Base-by-base conservation (phyloP, 2,113 vertebrate genomes). In the Oncorhynchus tshawytscha region DNA sequence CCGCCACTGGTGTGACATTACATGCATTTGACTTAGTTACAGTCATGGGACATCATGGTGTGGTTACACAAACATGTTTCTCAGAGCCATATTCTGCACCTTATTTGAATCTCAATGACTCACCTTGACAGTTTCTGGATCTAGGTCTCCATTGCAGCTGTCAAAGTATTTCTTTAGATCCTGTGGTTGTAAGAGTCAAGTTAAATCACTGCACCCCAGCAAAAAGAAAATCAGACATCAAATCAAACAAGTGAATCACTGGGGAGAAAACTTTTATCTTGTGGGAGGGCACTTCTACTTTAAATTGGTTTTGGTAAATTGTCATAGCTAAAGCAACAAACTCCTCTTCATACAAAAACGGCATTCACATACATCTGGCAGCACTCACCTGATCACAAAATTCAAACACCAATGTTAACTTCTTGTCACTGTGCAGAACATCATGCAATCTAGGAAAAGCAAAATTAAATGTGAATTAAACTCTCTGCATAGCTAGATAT, bases 161-260 rank as follows among this genome's bases (percentile, higher is more conserved):
- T 99, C 97, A 4, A 98, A 99, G 87, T 99, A 99, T 72, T 99
- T 99, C 91, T 99, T 99, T 84, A 99, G 93, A 88, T 99, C 97
- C 97, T 99, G 85, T 6, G 70, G 4, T 3, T 9, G 57, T 5
- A 71, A 80, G 60, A 64, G 20, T 77, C 12, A 54, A 1, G 59
- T 82, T n/a, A 83, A 81, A 6, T n/a, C 18, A 45, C 39, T 39
- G 39, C 39, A 69, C 2, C 64, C 27, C 8, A 39, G 24, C 5
- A 68, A 39, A 39, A 39, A 39, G 2, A 8, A 39, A 39, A 39
- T 39, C 39, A 8, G 7, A n/a, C 69, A 71, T 51, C 15, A 54
- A 54, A 54, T 54, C 16, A 54, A 54, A 54, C 12, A 54, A 16
- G 16, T 54, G 16, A 20, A 67, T 45, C 2, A 45, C 39, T 45